Conservation (phyloP, 2,797 vertebrate genomes). For the Sebastes cheni region DNA sequence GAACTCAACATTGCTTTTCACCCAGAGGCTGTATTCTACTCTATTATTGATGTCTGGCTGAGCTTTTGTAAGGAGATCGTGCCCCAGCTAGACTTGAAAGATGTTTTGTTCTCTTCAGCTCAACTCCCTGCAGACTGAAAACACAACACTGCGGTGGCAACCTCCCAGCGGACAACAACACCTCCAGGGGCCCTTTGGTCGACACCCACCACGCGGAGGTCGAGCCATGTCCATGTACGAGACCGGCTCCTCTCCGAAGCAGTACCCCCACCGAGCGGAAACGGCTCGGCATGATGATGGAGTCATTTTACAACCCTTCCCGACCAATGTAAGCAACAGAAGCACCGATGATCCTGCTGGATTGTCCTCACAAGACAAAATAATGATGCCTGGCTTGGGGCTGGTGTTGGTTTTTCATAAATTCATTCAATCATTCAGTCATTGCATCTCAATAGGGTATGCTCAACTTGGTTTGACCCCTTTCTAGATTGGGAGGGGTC, state of each 20-base stretch:
- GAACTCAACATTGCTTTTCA: conserved; percentile 5
- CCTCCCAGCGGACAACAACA: conserved; percentile 86
- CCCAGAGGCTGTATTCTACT: conserved; percentile 23
- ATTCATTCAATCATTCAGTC: conserved; percentile 52
- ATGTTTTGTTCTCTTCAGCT: conserved; percentile 88
- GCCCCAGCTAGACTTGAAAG: conserved; percentile 29
- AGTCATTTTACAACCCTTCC: conserved; percentile 92
- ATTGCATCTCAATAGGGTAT: conserved; percentile 67
- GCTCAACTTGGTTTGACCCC: conserved; percentile 86
- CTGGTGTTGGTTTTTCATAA: conserved; percentile 63
- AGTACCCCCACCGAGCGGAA: conserved; percentile 90
- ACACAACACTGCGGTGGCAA: conserved; percentile 93
- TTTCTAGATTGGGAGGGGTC: conserved; percentile 97
- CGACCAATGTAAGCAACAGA: conserved; percentile 91
- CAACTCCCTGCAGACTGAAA: conserved; percentile 96
- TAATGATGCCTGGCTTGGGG: conserved; percentile 64
- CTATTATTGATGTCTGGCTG: conserved; percentile 45
- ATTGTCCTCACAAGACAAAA: conserved; percentile 24
- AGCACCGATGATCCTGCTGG: background rate
- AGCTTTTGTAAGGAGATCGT: conserved; percentile 35
- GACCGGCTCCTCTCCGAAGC: conserved; percentile 92
- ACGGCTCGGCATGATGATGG: conserved; percentile 87
- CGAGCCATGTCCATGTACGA: conserved; percentile 99
- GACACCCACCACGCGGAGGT: conserved; percentile 89
- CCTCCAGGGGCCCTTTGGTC: conserved; percentile 83